Conservation (phyloP, 2,797 vertebrate genomes). For the Tamandua tetradactyla region DNA sequence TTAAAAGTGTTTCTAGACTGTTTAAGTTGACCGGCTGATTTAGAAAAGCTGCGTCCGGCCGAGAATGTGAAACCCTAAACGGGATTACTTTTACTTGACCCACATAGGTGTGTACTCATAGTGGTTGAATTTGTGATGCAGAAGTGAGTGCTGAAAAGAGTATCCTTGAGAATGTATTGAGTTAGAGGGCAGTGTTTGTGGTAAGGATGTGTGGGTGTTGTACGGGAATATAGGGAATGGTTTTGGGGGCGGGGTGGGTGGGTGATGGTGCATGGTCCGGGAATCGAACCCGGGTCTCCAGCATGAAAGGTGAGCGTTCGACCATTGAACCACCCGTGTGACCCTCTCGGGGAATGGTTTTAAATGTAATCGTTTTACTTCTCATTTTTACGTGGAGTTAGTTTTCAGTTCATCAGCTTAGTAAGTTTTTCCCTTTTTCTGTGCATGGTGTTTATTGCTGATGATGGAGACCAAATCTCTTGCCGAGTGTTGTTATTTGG, state of each 20-base stretch:
- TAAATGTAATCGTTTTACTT: accelerated
- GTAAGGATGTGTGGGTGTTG: accelerated
- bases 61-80: neutral
- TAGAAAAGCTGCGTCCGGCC: no score
- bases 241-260: no score
- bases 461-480: neutral
- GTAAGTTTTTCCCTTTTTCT: neutral
- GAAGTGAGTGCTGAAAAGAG: no score
- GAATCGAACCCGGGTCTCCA: no score
- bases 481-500: neutral
- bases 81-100: neutral
- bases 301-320: no score
- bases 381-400: neutral
- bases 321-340: no score
- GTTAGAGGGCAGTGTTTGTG: neutral
- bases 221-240: accelerated
- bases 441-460: neutral
- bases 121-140: neutral
- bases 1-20: neutral
- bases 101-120: neutral
- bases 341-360: neutral
- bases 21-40: neutral
- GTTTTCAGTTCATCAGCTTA: neutral
- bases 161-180: no score
- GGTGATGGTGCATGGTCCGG: no score